Conservation (phyloP, 2,888 invertebrate species). For the Dendrolimus houi region DNA sequence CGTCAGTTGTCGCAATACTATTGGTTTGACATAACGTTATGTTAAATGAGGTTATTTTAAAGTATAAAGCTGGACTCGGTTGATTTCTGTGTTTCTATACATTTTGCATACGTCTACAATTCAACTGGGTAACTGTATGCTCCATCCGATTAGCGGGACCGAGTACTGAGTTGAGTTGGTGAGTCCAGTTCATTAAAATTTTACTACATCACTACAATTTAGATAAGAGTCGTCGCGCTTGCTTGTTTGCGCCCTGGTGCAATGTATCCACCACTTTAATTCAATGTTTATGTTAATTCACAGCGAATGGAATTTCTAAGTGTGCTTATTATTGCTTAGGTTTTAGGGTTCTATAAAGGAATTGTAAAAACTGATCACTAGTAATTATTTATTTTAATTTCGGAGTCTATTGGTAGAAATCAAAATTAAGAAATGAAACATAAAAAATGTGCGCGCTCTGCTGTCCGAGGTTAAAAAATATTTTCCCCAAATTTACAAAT, state of each 20-base stretch:
- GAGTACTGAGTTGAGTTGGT: constrained; percentile 17
- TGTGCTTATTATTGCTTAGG: not conserved
- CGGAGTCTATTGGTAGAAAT: too few species aligned
- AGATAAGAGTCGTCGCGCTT: constrained; percentile 28
- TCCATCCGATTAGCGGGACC: constrained; percentile 49
- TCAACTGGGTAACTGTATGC: constrained; percentile 37
- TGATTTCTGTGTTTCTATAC: constrained; percentile 7
- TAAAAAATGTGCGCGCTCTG: too few species aligned
- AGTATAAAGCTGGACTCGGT: not conserved
- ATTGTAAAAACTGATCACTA: too few species aligned
- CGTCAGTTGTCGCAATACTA: too few species aligned
- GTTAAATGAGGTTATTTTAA: too few species aligned
- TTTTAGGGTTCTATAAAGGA: too few species aligned
- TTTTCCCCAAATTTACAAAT: too few species aligned
- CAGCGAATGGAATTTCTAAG: constrained; percentile 15
- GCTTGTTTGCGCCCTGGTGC: constrained; percentile 21
- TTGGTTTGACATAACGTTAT: too few species aligned
- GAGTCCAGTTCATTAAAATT: constrained; percentile 54
- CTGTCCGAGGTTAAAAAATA: too few species aligned
- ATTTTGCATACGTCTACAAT: not conserved
- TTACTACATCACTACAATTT: constrained; percentile 44
- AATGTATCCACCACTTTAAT: constrained; percentile 11
- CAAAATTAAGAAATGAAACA: too few species aligned
- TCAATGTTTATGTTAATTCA: constrained; percentile 4
- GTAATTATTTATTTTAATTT: too few species aligned